Conservation (phyloP, 2,113 vertebrate genomes). For the crab-eating macaque (Macaca fascicularis) region DNA sequence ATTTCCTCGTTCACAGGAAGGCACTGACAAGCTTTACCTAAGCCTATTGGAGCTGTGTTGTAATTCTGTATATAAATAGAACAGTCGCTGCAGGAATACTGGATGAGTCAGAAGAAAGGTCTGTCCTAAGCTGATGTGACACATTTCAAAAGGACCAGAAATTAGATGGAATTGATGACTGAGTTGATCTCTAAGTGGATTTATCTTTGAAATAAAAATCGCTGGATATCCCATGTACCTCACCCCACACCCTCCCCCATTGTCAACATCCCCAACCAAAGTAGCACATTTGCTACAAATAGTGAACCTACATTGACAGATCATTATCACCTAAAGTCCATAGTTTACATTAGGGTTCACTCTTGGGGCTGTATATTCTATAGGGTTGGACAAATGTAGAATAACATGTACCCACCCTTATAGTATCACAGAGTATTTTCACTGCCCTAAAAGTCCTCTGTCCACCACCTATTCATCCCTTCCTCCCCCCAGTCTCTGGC, state of each 20-base stretch:
- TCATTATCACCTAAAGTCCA: background rate
- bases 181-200: constrained; percentile 17
- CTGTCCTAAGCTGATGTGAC: constrained; percentile 23
- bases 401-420: background rate
- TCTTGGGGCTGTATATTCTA: too few relatives aligned
- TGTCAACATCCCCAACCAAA: background rate
- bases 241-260: background rate
- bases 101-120: constrained; percentile 11
- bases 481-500: too few relatives aligned
- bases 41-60: background rate
- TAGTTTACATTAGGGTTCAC: background rate
- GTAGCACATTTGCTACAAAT: background rate
- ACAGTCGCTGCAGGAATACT: background rate
- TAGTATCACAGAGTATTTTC: background rate
- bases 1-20: background rate
- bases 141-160: constrained; percentile 7
- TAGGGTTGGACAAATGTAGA: background rate
- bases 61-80: constrained; percentile 44
- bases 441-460: background rate
- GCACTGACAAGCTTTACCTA: background rate
- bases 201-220: constrained; percentile 43
- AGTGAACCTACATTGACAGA: background rate
- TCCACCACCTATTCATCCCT: background rate
- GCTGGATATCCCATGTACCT: background rate
- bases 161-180: background rate